These are phyloP conservation scores for Cyprinodon brontotheroides DNA, from an alignment of 2,113 vertebrate species.

Conservation along the genomic window DNA sequence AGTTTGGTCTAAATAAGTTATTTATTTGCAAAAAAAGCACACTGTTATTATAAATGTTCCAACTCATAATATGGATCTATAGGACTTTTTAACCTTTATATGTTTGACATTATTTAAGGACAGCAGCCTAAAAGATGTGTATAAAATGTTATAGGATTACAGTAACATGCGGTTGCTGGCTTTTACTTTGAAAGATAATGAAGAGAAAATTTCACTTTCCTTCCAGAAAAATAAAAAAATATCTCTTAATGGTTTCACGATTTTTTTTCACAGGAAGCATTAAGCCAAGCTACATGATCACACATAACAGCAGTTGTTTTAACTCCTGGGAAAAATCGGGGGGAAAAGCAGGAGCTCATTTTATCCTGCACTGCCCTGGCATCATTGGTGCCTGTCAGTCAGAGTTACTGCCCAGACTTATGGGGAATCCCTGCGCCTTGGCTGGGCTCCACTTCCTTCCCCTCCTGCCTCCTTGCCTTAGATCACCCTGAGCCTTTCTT, in stretches of 20 bases:
- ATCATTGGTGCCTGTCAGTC: slow-evolving; percentile 46
- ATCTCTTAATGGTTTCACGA: background rate
- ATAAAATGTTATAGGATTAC: too few species aligned
- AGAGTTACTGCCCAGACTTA: slow-evolving; percentile 47
- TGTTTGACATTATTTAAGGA: too few species aligned
- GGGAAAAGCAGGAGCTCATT: slow-evolving; percentile 15
- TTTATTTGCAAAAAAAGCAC: too few species aligned
- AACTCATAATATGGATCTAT: too few species aligned
- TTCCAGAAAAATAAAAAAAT: background rate
- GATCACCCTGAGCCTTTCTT: slow-evolving; percentile 53
- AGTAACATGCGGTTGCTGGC: too few species aligned
- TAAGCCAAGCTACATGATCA: background rate
- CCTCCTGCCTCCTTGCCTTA: slow-evolving; percentile 18
- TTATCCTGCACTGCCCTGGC: slow-evolving; percentile 17
- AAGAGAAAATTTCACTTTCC: background rate
- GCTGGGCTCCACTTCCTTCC: slow-evolving; percentile 3
- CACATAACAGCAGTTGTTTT: slow-evolving; percentile 12
- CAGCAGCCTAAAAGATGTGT: too few species aligned
- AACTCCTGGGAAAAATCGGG: slow-evolving; percentile 2
- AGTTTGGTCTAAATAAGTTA: background rate
- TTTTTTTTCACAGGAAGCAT: background rate
- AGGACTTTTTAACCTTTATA: too few species aligned
- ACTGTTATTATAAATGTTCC: too few species aligned
- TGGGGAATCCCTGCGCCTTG: slow-evolving; percentile 48
- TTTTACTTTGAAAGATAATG: too few species aligned